Evolutionary conservation across 2,888 invertebrate genomes (phyloP).

Genomic region (Acrobeloides nanus): DNA sequence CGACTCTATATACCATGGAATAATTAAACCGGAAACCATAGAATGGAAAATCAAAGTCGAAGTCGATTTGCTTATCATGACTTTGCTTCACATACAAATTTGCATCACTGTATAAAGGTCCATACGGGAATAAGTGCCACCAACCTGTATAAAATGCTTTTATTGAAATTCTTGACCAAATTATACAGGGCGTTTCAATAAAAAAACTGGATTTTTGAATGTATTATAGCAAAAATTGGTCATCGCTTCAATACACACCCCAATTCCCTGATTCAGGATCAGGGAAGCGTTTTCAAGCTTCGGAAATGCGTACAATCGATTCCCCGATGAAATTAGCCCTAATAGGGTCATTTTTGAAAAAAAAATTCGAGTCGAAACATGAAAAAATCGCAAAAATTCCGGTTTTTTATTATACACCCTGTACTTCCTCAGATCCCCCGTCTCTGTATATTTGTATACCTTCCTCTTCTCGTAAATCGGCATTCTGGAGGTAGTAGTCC

Average conservation of each 20-base stretch:
- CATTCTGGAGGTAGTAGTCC: conserved; percentile 20
- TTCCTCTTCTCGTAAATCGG: conserved; percentile 30
- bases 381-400: too few relatives aligned
- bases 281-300: too few relatives aligned
- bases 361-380: too few relatives aligned
- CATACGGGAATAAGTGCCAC: conserved; percentile 37
- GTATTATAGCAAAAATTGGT: conserved; percentile 1
- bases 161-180: neutral
- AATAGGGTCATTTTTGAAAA: too few relatives aligned
- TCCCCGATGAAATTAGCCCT: too few relatives aligned
- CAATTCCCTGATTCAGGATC: too few relatives aligned
- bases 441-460: conserved; percentile 12
- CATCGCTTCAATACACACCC: too few relatives aligned
- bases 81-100: conserved; percentile 21
- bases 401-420: neutral
- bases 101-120: conserved; percentile 21
- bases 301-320: too few relatives aligned
- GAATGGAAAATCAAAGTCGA: conserved; percentile 84
- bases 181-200: neutral
- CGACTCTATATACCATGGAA: conserved; percentile 80
- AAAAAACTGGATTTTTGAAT: neutral
- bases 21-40: conserved; percentile 86
- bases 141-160: conserved; percentile 10
- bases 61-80: conserved; percentile 35
- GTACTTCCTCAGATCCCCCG: neutral